Percentiles rank a stretch among this genome's conserved stretches.
Evolutionary conservation across 2,797 vertebrate genomes (phyloP).

Genomic region (Coracias cyanogaster): DNA sequence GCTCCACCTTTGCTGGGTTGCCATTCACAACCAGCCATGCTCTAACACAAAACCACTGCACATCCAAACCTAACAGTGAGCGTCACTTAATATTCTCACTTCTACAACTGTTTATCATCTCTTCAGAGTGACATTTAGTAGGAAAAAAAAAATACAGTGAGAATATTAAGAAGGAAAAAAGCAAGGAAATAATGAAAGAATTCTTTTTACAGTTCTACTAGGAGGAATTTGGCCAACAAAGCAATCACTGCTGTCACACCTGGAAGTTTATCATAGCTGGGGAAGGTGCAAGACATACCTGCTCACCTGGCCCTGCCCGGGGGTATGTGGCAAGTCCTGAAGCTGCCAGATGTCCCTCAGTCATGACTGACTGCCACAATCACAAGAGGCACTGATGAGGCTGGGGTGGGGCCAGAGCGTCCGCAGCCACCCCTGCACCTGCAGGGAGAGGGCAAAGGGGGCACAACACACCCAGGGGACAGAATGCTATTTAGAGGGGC

Average conservation of each 20-base stretch:
- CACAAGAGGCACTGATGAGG: no score
- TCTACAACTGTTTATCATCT: not conserved
- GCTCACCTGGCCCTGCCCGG: not conserved
- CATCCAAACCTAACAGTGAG: not conserved
- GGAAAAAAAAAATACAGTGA: not conserved
- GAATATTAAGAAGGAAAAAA: not conserved
- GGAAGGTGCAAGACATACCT: no score
- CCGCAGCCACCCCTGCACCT: no score
- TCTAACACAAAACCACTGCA: not conserved
- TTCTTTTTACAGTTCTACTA: not conserved
- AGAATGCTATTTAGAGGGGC: no score
- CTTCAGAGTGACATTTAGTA: not conserved
- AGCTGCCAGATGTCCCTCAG: no score
- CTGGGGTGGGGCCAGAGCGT: no score
- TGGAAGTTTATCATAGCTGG: not conserved
- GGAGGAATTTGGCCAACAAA: not conserved
- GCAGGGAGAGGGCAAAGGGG: no score
- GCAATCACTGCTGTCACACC: not conserved
- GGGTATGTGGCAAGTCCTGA: no score
- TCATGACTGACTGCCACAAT: no score
- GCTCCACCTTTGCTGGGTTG: not conserved
- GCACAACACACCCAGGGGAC: no score
- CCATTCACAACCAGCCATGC: accelerated
- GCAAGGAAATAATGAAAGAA: not conserved
- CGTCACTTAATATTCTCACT: not conserved